These are phyloP conservation scores for Parnassius apollo DNA, from an alignment of 2,888 invertebrate species.

Conservation along the genomic window DNA sequence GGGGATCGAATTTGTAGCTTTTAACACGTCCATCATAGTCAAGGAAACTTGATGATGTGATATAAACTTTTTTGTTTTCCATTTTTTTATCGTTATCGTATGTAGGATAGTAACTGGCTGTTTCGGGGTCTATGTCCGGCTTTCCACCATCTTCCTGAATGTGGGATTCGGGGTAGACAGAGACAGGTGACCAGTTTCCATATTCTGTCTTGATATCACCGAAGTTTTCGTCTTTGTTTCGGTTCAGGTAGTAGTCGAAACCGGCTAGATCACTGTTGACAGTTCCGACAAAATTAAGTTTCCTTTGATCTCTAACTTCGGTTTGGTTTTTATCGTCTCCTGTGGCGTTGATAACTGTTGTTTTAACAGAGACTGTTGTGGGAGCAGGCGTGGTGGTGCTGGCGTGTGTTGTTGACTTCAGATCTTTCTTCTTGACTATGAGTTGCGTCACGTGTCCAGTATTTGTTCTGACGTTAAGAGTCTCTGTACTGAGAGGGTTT, in stretches of 20 bases:
- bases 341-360: constrained; percentile 46
- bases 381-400: constrained; percentile 48
- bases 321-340: constrained; percentile 64
- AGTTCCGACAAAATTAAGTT: constrained; percentile 58
- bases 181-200: constrained; percentile 78
- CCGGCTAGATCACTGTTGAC: constrained; percentile 72
- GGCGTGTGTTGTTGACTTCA: constrained; percentile 62
- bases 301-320: constrained; percentile 70
- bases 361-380: constrained; percentile 59
- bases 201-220: constrained; percentile 74
- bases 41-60: constrained; percentile 69
- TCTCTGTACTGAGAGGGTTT: constrained; percentile 88
- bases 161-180: constrained; percentile 72
- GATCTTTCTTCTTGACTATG: constrained; percentile 86
- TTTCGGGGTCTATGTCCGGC: constrained; percentile 64
- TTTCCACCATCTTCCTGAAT: constrained; percentile 70
- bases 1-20: constrained; percentile 71
- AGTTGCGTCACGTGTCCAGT: constrained; percentile 89
- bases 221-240: constrained; percentile 68
- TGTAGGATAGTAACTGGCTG: constrained; percentile 70
- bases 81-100: constrained; percentile 69
- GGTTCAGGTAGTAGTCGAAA: constrained; percentile 72
- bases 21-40: constrained; percentile 71
- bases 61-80: constrained; percentile 73
- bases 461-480: constrained; percentile 87